These are phyloP conservation scores for Myocastor coypus DNA, from an alignment of 2,113 vertebrate species.

Conservation along the genomic window DNA sequence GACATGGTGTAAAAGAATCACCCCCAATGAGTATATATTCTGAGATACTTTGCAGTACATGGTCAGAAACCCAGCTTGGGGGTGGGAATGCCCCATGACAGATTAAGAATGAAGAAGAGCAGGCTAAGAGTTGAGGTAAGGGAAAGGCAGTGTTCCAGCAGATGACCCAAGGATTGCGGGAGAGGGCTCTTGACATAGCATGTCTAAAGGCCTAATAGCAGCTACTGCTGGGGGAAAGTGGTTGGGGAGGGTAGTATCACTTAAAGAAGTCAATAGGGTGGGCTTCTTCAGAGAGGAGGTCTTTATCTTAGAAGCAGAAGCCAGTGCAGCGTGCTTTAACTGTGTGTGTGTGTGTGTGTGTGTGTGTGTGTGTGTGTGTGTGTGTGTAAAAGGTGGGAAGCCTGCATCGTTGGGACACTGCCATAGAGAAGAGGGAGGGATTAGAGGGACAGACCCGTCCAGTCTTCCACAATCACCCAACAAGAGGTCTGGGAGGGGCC, in stretches of 20 bases:
- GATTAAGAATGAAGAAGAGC: not conserved
- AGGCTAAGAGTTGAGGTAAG: not conserved
- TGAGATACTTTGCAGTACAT: not conserved
- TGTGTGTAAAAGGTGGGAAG: not conserved
- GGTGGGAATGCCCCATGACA: not conserved
- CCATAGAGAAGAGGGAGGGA: not conserved
- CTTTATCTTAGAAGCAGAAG: slow-evolving; percentile 35
- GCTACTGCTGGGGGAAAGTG: not conserved
- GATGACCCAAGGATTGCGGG: not conserved
- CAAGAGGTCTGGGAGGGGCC: not conserved
- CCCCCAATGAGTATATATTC: not conserved
- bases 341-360: not conserved
- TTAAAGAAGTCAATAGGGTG: not conserved
- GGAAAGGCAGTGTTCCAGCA: not conserved
- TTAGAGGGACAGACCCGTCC: not conserved
- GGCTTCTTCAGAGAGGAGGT: slow-evolving; percentile 15
- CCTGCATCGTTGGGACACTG: not conserved
- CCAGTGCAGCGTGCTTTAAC: not conserved
- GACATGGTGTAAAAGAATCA: not conserved
- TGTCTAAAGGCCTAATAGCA: not conserved
- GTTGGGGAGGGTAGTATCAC: not conserved
- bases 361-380: not conserved
- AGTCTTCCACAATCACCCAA: not conserved
- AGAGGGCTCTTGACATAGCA: not conserved
- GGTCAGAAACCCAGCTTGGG: not conserved